These are phyloP conservation scores for Procambarus virginalis DNA, from an alignment of 1,140 invertebrate species.

Conservation along the genomic window DNA sequence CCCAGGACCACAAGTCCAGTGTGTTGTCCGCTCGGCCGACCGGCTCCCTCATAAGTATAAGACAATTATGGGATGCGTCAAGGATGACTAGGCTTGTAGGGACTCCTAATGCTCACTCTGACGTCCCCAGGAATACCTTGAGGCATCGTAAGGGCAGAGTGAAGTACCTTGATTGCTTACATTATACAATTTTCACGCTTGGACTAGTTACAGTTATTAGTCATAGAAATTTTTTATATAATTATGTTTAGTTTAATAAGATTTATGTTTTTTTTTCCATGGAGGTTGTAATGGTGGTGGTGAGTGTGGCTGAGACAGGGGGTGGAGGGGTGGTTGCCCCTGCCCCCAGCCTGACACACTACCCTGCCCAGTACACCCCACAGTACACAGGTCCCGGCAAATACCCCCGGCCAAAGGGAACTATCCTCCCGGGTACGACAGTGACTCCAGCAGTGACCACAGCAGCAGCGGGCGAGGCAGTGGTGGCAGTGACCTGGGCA, in stretches of 20 bases:
- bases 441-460: slow-evolving; percentile 61
- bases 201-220: too few relatives aligned
- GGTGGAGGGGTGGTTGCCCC: slow-evolving; percentile 1
- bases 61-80: too few relatives aligned
- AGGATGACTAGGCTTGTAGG: too few relatives aligned
- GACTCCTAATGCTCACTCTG: too few relatives aligned
- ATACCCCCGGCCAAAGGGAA: slow-evolving; percentile 7
- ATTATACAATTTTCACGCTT: too few relatives aligned
- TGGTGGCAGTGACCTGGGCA: slow-evolving; percentile 55
- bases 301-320: neutral
- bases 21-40: too few relatives aligned
- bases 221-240: too few relatives aligned
- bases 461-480: slow-evolving; percentile 59
- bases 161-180: too few relatives aligned
- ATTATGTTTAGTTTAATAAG: neutral
- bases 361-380: slow-evolving; percentile 13
- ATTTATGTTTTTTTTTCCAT: neutral
- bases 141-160: too few relatives aligned
- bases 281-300: neutral
- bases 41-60: too few relatives aligned
- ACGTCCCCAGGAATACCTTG: too few relatives aligned
- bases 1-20: too few relatives aligned
- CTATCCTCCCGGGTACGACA: slow-evolving; percentile 43
- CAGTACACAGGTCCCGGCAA: neutral
- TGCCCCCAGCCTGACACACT: slow-evolving; percentile 20